phyloP scores from a whole-genome alignment of 2,888 invertebrate species.

The Mallateleia sp. region DNA sequence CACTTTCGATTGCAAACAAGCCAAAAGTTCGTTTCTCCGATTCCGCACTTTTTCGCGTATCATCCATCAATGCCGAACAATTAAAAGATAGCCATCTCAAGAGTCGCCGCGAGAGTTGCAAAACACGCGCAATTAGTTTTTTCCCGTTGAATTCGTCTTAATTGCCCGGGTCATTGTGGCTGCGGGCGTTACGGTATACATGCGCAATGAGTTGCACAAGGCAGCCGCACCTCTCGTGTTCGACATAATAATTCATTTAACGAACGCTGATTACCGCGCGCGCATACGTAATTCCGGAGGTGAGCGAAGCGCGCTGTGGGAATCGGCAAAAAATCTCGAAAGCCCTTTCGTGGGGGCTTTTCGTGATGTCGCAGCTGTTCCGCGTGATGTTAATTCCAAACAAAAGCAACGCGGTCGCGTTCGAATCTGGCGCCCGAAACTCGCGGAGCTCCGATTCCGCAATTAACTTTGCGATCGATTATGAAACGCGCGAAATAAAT shows the following conservation, averaged over 20 bases:
- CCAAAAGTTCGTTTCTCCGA: conserved; percentile 26
- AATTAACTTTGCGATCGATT: conserved; percentile 8
- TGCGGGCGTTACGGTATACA: conserved; percentile 54
- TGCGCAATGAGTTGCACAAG: conserved; percentile 71
- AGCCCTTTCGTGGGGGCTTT: conserved; percentile 34
- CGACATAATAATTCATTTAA: conserved; percentile 80
- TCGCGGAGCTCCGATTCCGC: neutral
- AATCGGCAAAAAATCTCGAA: conserved; percentile 61
- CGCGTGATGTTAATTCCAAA: conserved; percentile 33
- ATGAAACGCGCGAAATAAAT: neutral
- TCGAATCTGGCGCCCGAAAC: neutral
- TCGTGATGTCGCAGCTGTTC: conserved; percentile 27
- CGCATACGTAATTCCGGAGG: conserved; percentile 73
- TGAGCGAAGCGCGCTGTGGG: conserved; percentile 63
- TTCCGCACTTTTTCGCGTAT: conserved; percentile 29
- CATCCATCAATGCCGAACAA: conserved; percentile 57
- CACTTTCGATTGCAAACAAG: conserved; percentile 1
- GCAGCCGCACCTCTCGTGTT: conserved; percentile 77
- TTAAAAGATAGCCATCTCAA: conserved; percentile 52
- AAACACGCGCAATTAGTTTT: conserved; percentile 46
- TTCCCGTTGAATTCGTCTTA: conserved; percentile 61
- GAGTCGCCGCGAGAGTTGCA: conserved; percentile 38
- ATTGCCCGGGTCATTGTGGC: conserved; percentile 71
- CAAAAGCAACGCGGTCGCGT: neutral
- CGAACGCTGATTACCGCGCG: conserved; percentile 72